Base-by-base conservation (phyloP, 2,888 invertebrate species). In the Calameuta pallipes region DNA sequence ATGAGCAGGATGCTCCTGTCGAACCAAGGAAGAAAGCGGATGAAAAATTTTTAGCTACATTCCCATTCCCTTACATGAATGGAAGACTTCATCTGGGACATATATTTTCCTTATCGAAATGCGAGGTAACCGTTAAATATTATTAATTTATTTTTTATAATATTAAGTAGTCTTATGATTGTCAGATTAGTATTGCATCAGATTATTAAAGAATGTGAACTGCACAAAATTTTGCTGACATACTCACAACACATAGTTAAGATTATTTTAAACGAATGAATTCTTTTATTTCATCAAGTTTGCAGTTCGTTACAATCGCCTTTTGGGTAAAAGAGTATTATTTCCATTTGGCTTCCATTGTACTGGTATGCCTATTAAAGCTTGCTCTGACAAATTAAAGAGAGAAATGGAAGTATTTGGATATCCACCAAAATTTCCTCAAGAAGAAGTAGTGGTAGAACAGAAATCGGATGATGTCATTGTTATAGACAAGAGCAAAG, bases 41-140 rank as follows among this genome's bases (percentile, higher is more conserved):
- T 87, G 97, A 97, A 82, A 99, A 99, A 90, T 99, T 96, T 90
- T 93, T 98, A 84, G 96, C 96, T 68, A 98, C 98, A 3, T 99
- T 99, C 93, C 99, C 99, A 1, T 99, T 95, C 92, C 99, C 99
- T 0, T 99, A 99, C 90, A 99, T 99, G 99, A 99, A 99, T 94
- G 99, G 99, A 13, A 95, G 97, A 74, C 94, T 99, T 77, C 99
- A 99, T 94, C 93, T 99, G 83, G 99, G 99, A 0, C 99, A 99
- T 91, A 97, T 98, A 23, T 99, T 99, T 93, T 97, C 98, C 4
- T 91, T 99, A 74, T 98, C 98, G 12, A 99, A 99, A 93, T 98
- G 98, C 90, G 99, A 99, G 93, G 97, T 97, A 93, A 91, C 91
- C 83, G 79, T 78, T 71, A 11, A 15, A 23, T 33, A 33, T 33